These are phyloP conservation scores for Anser brachyrhynchus DNA, from an alignment of 2,113 vertebrate species.

Conservation along the genomic window DNA sequence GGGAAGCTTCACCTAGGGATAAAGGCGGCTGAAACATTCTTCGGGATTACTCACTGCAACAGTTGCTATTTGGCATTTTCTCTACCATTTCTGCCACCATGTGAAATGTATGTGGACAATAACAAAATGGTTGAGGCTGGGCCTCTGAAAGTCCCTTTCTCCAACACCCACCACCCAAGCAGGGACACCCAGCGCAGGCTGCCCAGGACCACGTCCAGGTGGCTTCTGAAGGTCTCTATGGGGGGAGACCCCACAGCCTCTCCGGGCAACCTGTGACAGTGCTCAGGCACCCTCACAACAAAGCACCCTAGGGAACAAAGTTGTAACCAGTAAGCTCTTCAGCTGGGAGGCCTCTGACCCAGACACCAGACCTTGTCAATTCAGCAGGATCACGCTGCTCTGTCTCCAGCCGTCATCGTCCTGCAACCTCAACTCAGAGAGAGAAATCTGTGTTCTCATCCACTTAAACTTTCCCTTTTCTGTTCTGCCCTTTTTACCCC, in stretches of 20 bases:
- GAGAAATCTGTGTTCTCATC: background rate
- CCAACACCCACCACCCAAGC: background rate
- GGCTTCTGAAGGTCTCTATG: background rate
- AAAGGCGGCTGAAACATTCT: background rate
- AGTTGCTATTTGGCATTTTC: background rate
- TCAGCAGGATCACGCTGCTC: background rate
- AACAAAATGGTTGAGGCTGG: background rate
- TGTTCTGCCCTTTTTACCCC: background rate
- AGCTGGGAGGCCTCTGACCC: background rate
- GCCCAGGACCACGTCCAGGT: background rate
- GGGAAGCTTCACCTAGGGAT: background rate
- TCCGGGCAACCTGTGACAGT: background rate
- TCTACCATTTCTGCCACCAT: background rate
- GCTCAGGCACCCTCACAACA: background rate
- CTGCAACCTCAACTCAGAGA: background rate
- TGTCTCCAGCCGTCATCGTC: background rate
- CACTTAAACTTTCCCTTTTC: background rate
- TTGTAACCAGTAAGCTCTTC: background rate
- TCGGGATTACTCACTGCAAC: background rate
- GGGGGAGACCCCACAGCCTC: background rate
- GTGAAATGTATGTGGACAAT: background rate
- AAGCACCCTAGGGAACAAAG: background rate
- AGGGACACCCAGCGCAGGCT: background rate
- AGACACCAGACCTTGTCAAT: background rate
- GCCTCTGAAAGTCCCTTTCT: fast-evolving